Percentiles rank a stretch among this genome's conserved stretches.
Conservation (phyloP, 2,113 vertebrate genomes). For the Ciconia boyciana region DNA sequence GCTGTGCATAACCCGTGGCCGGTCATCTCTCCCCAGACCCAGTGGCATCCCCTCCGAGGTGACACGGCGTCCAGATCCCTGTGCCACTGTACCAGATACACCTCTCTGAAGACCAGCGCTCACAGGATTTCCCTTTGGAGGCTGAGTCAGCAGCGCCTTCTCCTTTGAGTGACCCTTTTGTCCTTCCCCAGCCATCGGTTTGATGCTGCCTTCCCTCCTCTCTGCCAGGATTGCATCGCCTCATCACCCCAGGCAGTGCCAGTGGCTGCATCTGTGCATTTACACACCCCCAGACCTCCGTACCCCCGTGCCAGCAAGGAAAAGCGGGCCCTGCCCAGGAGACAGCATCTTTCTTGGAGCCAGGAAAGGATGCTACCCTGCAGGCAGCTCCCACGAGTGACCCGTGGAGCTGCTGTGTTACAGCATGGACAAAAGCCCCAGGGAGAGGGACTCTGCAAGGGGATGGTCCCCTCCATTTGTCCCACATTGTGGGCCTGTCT, state of each 20-base stretch:
- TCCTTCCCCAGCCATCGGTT: not conserved
- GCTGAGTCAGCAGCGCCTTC: rapidly evolving
- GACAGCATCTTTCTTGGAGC: not conserved
- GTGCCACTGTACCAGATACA: not conserved
- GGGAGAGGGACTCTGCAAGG: not conserved
- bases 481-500: not conserved
- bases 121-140: not conserved
- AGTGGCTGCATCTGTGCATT: not conserved
- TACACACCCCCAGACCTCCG: rapidly evolving
- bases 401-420: not conserved
- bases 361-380: not conserved
- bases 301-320: not conserved
- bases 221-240: not conserved
- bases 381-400: not conserved
- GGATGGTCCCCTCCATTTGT: not conserved
- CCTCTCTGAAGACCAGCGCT: not conserved
- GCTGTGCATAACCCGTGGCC: rapidly evolving
- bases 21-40: not conserved
- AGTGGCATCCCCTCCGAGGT: rapidly evolving
- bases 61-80: rapidly evolving
- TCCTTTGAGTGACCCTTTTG: not conserved
- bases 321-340: not conserved
- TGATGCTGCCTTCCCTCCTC: not conserved
- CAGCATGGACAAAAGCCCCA: not conserved
- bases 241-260: not conserved